Percentiles rank a stretch among this genome's conserved stretches.
Conservation (phyloP, 2,797 vertebrate genomes). For the Danio kyathit region DNA sequence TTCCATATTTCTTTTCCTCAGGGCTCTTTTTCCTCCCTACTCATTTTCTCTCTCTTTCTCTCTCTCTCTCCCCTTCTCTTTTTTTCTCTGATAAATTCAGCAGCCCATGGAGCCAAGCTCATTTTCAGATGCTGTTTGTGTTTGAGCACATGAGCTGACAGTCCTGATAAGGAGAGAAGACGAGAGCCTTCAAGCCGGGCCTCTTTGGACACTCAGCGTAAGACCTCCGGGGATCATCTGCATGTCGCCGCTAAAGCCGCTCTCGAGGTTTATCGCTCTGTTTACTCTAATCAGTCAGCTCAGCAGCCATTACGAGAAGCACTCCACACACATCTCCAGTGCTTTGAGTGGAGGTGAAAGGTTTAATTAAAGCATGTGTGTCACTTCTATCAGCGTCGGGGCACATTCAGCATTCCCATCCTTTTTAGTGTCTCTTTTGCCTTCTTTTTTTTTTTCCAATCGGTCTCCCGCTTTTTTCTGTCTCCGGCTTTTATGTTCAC, state of each 20-base stretch:
- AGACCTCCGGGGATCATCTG: constrained; percentile 50
- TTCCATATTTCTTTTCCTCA: neutral
- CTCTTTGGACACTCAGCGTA: constrained; percentile 28
- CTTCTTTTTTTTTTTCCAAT: constrained; percentile 20
- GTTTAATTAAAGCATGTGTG: constrained; percentile 52
- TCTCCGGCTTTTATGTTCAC: constrained; percentile 36
- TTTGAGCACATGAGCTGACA: constrained; percentile 34
- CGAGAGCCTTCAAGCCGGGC: constrained; percentile 17
- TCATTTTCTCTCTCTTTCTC: neutral
- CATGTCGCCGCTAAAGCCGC: constrained; percentile 50
- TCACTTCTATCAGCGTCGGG: constrained; percentile 31
- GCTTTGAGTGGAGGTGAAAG: constrained; percentile 52
- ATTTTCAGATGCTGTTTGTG: constrained; percentile 46
- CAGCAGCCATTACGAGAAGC: constrained; percentile 51
- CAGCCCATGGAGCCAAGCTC: constrained; percentile 4
- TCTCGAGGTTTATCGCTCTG: constrained; percentile 58
- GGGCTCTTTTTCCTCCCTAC: neutral
- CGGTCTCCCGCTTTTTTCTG: constrained; percentile 24
- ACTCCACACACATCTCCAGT: constrained; percentile 41
- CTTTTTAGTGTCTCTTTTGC: constrained; percentile 37
- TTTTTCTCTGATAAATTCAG: constrained; percentile 2
- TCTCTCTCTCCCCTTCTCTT: too few relatives aligned
- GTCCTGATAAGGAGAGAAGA: constrained; percentile 40
- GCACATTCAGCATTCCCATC: constrained; percentile 23
- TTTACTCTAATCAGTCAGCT: constrained; percentile 58